Evolutionary conservation across 2,888 invertebrate species (phyloP), one percentile per base, ranked within the genome.

Genomic region (Lingula anatina): DNA sequence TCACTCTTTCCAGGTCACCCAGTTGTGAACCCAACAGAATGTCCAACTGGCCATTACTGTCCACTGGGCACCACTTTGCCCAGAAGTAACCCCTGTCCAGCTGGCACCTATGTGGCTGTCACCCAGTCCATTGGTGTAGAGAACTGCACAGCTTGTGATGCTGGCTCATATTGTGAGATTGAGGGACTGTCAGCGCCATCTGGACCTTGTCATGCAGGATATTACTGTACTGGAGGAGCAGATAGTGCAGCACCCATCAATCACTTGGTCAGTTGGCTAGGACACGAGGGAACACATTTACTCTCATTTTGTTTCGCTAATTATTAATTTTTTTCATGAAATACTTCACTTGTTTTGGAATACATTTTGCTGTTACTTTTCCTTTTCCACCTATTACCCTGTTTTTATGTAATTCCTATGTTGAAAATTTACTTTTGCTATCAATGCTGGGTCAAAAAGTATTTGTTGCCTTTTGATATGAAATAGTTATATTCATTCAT

Each of bases 41-140:
- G 74, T 55, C 71, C 72, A 15, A 46, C 50, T 1, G 74, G 74
- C 2, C 61, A 68, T 50, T 74, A 67, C 62, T 74, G 74, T 53
- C 66, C 67, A 2, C 59, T 54, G n/a, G 66, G 65, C n/a, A 72
- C 72, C 4, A 59, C 55, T 5, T 53, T 64, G 3, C 60, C 59
- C 35, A 58, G 61, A 24, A 56, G 65, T 5, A 59, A 57, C 57
- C 72, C 71, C 3, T 74, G 74, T 51, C 69, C 70, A 1, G 52
- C 62, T 0, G 72, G 73, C 20, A 70, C 68, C 1, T 74, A 57
- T 46, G 67, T 64, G 24, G 64, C 70, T 4, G 54, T 56, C 18
- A 47, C 57, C 20, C 63, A 63, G 51, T 61, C 61, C 52, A 49
- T 46, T 2, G 47, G 39, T 5, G 35, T 52, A 2, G 60, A 58